These are phyloP conservation scores for Enteromius anoplus DNA, from an alignment of 2,797 vertebrate species.

Conservation along the genomic window DNA sequence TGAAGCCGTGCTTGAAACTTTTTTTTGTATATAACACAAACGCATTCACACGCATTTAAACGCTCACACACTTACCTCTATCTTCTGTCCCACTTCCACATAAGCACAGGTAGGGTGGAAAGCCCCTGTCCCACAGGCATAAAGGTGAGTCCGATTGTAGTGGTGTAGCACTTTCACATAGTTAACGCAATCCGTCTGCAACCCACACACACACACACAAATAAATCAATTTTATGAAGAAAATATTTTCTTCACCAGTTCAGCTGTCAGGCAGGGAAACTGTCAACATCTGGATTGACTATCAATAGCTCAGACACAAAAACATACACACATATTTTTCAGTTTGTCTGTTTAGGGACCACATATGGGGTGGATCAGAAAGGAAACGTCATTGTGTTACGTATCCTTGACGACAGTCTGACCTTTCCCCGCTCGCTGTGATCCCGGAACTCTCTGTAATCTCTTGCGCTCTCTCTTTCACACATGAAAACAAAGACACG, in stretches of 20 bases:
- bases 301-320: constrained; percentile 47
- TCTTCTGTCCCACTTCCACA: constrained; percentile 86
- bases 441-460: constrained; percentile 55
- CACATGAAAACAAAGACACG: constrained; percentile 35
- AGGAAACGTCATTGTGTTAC: constrained; percentile 18
- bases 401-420: constrained; percentile 46
- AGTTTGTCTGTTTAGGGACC: constrained; percentile 29
- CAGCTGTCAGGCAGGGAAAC: constrained; percentile 33
- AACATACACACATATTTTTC: constrained; percentile 21
- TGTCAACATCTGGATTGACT: constrained; percentile 57
- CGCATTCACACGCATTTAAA: background rate
- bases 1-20: background rate
- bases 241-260: constrained; percentile 66
- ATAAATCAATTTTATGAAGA: constrained; percentile 37
- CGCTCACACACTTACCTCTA: constrained; percentile 81
- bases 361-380: background rate
- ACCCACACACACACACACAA: constrained; percentile 46
- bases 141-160: constrained; percentile 93
- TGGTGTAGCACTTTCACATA: constrained; percentile 93
- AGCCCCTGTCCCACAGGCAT: constrained; percentile 92
- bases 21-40: background rate
- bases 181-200: constrained; percentile 94
- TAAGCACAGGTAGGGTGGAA: constrained; percentile 94
- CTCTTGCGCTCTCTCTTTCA: constrained; percentile 36
- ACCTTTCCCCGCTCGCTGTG: constrained; percentile 43